Evolutionary conservation across 2,797 vertebrate species (phyloP), one percentile per base, ranked within the genome.

Genomic region (Xerus rutilus): DNA sequence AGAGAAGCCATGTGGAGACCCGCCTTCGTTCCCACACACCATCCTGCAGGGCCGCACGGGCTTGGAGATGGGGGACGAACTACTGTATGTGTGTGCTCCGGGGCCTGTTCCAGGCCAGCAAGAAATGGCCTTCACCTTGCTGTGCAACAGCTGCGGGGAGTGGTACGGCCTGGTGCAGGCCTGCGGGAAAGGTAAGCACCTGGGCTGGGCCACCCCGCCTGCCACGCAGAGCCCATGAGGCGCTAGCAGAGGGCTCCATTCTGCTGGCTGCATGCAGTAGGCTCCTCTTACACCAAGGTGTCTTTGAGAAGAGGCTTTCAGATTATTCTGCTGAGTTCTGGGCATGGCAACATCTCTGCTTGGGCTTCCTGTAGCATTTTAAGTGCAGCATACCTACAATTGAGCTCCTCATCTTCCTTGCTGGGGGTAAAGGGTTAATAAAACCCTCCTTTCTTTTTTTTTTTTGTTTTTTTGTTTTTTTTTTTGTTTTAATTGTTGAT

Each of bases 81-180:
- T 99, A 95, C 98, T 99, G 39, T 99, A 99, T 1, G 82, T 99
- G 3, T 99, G 99, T 1, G 98, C 98, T 62, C 99, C 98, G 0
- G 99, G 99, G 13, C 99, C 99, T 0, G 11, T 97, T 87, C 98
- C 99, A 94, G 98, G 99, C 86, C 98, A 94, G 64, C 99, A 98
- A 10, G 98, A 99, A 74, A 98, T 95, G 0, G 99, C 99, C 1
- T 99, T 99, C 98, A 99, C 99, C 1, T 98, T 99, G 97, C 98
- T 99, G 67, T 99, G 99, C 3, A 99, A 99, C 98, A 99, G 99
- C 98, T 99, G 99, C 2, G 99, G 99, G 13, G 99, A 99, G 98
- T 99, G 99, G 99, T 99, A 99, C 0, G 99, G 99, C 59, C 98
- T 99, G 65, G 99, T 99, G 45, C 99, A 99, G 97, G 99, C 99